Evolutionary conservation across 2,888 invertebrate species (phyloP), one percentile per base, ranked within the genome.

Genomic region (Cactoblastis cactorum): DNA sequence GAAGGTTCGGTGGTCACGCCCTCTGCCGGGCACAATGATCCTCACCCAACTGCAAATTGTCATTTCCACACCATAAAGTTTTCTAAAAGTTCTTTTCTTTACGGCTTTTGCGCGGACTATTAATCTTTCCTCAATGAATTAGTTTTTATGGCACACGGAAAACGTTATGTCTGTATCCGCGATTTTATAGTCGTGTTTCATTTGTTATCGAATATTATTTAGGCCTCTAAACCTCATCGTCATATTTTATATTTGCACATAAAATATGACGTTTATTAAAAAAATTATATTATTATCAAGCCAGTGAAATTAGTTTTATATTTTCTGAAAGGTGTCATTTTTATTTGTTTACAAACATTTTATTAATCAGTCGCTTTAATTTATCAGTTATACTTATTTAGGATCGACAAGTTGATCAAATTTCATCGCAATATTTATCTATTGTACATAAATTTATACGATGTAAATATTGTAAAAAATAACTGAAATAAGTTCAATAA

Each of bases 41-140:
- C 67, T 71, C 60, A 76, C 80, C 85, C 67, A 71, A 81, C 72
- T 80, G 83, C 88, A 87, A 89, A 88, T 88, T 87, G 81, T 82
- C 75, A 74, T 81, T 88, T 88, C 87, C 88, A 83, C 76, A 64
- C 80, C 80, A 88, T 88, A 83, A 84, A 86, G 39, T 83, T 82
- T 80, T 77, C 68, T 74, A 72, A 83, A 80, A 79, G 72, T 77
- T 64, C 49, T 32, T 34, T 49, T 41, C 33, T 49, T 49, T 41
- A 34, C 39, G 49, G 39, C 32, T 33, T 41, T 49, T 17, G 49
- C 55, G 61, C 60, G 56, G 63, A 78, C 84, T 77, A 89, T 89
- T 85, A 86, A 88, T 87, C 82, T 86, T 80, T 63, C 59, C 62
- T 63, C 70, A 61, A 73, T 82, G 75, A 76, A 79, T 74, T 73